Evolutionary conservation across 1,140 invertebrate genomes (phyloP).

Genomic region (Elysia chlorotica): DNA sequence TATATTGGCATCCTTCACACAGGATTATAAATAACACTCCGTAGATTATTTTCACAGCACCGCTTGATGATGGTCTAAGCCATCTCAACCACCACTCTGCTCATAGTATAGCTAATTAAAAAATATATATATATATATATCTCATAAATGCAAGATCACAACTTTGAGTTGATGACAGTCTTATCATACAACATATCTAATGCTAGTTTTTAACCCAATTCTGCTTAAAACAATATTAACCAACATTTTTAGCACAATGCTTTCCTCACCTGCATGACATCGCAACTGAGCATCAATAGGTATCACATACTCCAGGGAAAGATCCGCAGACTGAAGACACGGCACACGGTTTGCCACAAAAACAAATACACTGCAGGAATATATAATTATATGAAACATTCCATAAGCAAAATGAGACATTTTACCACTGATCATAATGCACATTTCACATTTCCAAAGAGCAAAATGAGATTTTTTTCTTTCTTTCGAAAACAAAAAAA

Average conservation of each 20-base stretch:
- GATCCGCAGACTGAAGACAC: slow-evolving; percentile 6
- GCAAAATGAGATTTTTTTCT: not conserved
- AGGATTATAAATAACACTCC: too few species aligned
- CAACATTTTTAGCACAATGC: too few species aligned
- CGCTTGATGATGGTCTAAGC: too few species aligned
- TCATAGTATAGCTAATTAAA: too few species aligned
- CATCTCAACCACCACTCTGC: too few species aligned
- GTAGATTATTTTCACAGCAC: too few species aligned
- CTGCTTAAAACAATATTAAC: not conserved
- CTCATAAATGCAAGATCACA: not conserved
- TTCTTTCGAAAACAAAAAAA: not conserved
- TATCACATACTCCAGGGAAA: not conserved
- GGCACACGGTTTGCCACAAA: not conserved
- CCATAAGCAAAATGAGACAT: too few species aligned
- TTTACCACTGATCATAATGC: slow-evolving; percentile 20
- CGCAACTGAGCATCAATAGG: not conserved
- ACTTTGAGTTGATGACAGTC: not conserved
- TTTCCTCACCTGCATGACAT: slow-evolving; percentile 8
- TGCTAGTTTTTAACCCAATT: not conserved
- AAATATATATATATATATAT: too few species aligned
- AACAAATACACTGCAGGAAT: not conserved
- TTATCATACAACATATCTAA: not conserved
- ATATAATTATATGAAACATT: too few species aligned
- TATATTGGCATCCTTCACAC: too few species aligned
- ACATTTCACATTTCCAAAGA: not conserved